Base-by-base conservation (phyloP, 2,113 vertebrate genomes). In the Oryzias javanicus region DNA sequence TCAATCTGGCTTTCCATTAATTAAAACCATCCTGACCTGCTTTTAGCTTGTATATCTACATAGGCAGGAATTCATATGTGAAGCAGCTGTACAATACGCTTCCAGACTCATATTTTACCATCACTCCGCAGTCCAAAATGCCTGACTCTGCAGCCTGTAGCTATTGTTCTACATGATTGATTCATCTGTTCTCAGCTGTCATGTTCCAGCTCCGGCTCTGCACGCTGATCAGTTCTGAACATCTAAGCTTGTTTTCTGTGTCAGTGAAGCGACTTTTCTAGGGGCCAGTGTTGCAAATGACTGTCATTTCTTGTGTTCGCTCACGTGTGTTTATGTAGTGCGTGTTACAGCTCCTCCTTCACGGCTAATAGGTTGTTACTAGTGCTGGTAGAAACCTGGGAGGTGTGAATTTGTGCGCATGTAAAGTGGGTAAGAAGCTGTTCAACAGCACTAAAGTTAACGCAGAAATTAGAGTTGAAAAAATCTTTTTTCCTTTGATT, bases 81-180 rank as follows among this genome's bases (percentile, higher is more conserved):
- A 70, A 57, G 63, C 62, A 54, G 46, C 67, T 51, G 25, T 27
- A 27, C 25, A 27, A 6, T 27, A 6, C 6, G 4, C 25, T 27
- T 5, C 25, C 59, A 18, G 1, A 7, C 49, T 25, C 14, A 1
- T 19, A 22, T 50, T 16, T 55, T 56, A 4, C 16, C 41, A 19
- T 51, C 59, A 42, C n/a, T 16, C 50, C 51, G 59, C 67, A 58
- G 60, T 60, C 35, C n/a, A 4, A 67, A 74, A 80, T 61, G 66
- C 80, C 75, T 57, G 75, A 75, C 55, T 81, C 55, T 54, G 80
- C 20, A 56, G 58, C 73, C 68, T 14, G 54, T 58, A 52, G 72
- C 53, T 19, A 18, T 69, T 60, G 66, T 72, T 70, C 68, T 16
- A 48, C 44, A 19, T 69, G 78, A 85, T 63, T 71, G 76, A 87